phyloP scores from a whole-genome alignment of 2,113 vertebrate genomes.

The Aegithalos caudatus region DNA sequence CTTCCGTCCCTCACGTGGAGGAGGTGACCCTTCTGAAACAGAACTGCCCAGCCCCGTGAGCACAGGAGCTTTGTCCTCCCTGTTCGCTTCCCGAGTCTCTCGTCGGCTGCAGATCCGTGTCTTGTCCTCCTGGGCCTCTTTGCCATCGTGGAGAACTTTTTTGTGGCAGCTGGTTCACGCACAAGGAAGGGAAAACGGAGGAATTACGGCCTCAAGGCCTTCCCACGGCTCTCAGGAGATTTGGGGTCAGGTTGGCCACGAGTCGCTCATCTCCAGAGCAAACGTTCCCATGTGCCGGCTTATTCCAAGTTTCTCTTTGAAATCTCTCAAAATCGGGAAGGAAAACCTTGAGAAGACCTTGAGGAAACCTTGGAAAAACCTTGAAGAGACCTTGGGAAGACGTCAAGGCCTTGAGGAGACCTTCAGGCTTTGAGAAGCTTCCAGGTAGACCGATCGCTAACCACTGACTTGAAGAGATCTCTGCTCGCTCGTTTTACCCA shows the following conservation, averaged over 20 bases:
- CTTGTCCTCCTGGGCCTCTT: neutral
- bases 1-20: neutral
- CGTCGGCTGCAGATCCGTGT: neutral
- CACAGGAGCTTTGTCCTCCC: neutral
- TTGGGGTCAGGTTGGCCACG: neutral
- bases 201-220: fast-evolving
- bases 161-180: neutral
- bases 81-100: neutral
- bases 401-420: neutral
- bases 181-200: neutral
- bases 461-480: neutral
- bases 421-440: neutral
- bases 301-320: neutral
- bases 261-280: neutral
- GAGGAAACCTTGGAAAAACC: neutral
- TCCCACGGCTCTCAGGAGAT: fast-evolving
- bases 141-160: neutral
- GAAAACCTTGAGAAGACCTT: neutral
- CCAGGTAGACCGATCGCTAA: fast-evolving
- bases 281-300: fast-evolving
- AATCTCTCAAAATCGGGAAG: neutral
- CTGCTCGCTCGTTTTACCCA: neutral
- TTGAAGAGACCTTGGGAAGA: neutral
- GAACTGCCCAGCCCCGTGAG: fast-evolving
- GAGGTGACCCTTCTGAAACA: fast-evolving